phyloP scores from a whole-genome alignment of 1,140 invertebrate genomes.

The Rhyacophila brunnea region DNA sequence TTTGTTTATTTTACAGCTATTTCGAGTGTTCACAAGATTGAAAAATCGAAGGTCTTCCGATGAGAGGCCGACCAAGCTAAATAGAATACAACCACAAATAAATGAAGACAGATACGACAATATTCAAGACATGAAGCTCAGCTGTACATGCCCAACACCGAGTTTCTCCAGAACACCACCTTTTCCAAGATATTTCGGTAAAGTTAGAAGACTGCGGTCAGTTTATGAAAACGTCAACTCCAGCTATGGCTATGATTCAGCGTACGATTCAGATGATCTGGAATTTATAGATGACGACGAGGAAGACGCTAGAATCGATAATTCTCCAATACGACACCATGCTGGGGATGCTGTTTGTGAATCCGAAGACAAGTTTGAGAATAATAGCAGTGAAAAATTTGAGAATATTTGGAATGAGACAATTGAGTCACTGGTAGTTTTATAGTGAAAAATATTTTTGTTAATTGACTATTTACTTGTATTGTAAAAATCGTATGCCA shows the following conservation, averaged over 20 bases:
- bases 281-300: constrained; percentile 18
- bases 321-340: not conserved
- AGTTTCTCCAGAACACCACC: constrained; percentile 5
- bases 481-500: no score
- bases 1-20: no score
- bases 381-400: constrained; percentile 19
- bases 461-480: no score
- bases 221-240: constrained; percentile 31
- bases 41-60: no score
- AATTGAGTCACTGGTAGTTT: constrained; percentile 21
- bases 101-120: no score
- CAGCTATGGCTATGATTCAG: constrained; percentile 31
- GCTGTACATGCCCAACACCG: not conserved
- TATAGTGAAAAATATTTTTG: no score
- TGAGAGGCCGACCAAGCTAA: no score
- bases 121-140: no score
- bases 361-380: constrained; percentile 5
- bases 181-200: constrained; percentile 17
- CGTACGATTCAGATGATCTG: constrained; percentile 30
- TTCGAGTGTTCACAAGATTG: no score
- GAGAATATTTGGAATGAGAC: constrained; percentile 34
- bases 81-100: no score
- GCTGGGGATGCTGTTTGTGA: not conserved
- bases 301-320: constrained; percentile 1
- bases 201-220: constrained; percentile 10